phyloP scores from a whole-genome alignment of 2,113 vertebrate genomes.

The Eudyptes chrysolophus region DNA sequence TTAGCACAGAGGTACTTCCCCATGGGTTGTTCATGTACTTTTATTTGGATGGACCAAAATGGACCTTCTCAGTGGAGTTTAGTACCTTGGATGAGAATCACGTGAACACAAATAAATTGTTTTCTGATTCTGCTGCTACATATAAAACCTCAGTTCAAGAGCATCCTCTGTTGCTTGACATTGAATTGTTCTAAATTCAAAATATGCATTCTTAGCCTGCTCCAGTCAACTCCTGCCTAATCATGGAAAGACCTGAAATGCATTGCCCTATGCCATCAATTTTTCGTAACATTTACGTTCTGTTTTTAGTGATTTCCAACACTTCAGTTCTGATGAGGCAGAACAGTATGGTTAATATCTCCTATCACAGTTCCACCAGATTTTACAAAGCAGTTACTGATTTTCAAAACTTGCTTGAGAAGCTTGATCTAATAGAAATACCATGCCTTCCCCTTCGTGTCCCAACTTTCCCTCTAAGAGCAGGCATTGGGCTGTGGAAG shows the following conservation, averaged over 20 bases:
- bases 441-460: background rate
- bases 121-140: background rate
- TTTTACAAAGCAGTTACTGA: background rate
- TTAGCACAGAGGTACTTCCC: background rate
- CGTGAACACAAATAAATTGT: background rate
- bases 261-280: background rate
- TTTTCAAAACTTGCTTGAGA: background rate
- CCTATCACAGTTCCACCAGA: background rate
- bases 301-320: background rate
- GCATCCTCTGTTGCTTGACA: background rate
- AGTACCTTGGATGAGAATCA: background rate
- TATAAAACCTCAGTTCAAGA: background rate
- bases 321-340: background rate
- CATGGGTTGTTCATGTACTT: background rate
- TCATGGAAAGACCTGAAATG: background rate
- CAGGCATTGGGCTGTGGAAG: background rate
- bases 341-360: background rate
- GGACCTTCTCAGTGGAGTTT: background rate
- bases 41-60: background rate
- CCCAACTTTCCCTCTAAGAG: background rate
- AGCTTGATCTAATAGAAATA: background rate
- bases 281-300: background rate
- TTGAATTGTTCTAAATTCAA: background rate
- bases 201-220: background rate
- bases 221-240: background rate